Evolutionary conservation across 1,140 invertebrate species (phyloP), one percentile per base, ranked within the genome.

Genomic region (Caerostris darwini): DNA sequence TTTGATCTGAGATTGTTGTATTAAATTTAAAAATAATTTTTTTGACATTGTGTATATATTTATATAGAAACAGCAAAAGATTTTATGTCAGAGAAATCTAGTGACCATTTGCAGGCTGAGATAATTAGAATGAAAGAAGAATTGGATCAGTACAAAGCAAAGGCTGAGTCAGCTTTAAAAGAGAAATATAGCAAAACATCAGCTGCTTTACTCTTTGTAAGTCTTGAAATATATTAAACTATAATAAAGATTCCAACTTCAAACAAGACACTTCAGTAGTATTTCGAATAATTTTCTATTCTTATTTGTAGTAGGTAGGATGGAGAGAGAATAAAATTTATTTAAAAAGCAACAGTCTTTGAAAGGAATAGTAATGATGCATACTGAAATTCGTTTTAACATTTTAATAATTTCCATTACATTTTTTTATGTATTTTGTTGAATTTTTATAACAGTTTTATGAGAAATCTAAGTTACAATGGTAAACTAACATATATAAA

Each of bases 81-180:
- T 59, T 91, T 57, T 91, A 61, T 82, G 3, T 8, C 56, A 57
- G 86, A 89, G 53, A 94, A 94, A 53, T 19, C 71, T n/a, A 95
- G 95, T 89, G 67, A 58, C 1, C 17, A 95, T 64, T 96, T 96
- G 88, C 95, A 95, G 81, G 95, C 96, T 64, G 96, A 96, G 94
- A 95, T 96, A 6, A 94, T 96, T 14, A 95, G 95, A 19, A 93
- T 96, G 19, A 96, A 96, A 93, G 96, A 96, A 94, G 96, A 96
- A 91, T 96, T 96, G 95, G 96, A 96, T 92, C 95, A 96, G 86
- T 96, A 96, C 94, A 96, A 96, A 95, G 94, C 96, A 0, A 91
- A 96, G 85, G 96, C 96, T 50, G 96, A 96, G 95, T 96, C 96
- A 89, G 87, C 77, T 58, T 59, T 94, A 56, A 94, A 89, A 59